Evolutionary conservation across 2,113 vertebrate species (phyloP).

Genomic region (Scortum barcoo): DNA sequence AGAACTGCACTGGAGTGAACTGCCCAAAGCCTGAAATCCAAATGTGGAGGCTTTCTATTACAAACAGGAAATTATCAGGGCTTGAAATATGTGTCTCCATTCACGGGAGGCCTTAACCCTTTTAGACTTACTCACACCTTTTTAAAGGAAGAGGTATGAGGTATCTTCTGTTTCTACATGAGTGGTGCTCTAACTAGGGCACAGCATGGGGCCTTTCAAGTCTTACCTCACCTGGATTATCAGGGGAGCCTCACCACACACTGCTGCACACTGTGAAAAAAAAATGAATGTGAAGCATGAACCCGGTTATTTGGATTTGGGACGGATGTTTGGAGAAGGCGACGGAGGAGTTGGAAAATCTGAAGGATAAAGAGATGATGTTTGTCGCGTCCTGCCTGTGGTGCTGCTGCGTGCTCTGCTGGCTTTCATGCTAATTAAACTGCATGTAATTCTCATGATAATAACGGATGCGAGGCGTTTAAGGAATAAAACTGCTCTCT

Average conservation of each 20-base stretch:
- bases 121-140: constrained; percentile 2
- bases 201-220: constrained; percentile 63
- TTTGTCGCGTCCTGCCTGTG: constrained; percentile 41
- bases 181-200: constrained; percentile 47
- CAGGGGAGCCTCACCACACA: constrained; percentile 35
- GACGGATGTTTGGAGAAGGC: constrained; percentile 48
- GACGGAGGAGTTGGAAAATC: constrained; percentile 37
- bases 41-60: background rate
- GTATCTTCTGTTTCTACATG: constrained; percentile 22
- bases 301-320: constrained; percentile 58
- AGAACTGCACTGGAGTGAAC: background rate
- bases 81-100: constrained; percentile 4
- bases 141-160: constrained; percentile 17
- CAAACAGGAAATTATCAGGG: constrained; percentile 2
- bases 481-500: constrained; percentile 42
- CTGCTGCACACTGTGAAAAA: constrained; percentile 26
- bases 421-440: constrained; percentile 61
- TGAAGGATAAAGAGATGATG: constrained; percentile 34
- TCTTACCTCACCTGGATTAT: constrained; percentile 61
- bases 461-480: constrained; percentile 48
- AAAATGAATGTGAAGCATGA: constrained; percentile 28
- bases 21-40: background rate
- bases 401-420: constrained; percentile 29
- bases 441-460: constrained; percentile 40
- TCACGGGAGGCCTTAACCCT: constrained; percentile 3